Conservation (phyloP, 2,113 vertebrate species). For the Meriones unguiculatus region DNA sequence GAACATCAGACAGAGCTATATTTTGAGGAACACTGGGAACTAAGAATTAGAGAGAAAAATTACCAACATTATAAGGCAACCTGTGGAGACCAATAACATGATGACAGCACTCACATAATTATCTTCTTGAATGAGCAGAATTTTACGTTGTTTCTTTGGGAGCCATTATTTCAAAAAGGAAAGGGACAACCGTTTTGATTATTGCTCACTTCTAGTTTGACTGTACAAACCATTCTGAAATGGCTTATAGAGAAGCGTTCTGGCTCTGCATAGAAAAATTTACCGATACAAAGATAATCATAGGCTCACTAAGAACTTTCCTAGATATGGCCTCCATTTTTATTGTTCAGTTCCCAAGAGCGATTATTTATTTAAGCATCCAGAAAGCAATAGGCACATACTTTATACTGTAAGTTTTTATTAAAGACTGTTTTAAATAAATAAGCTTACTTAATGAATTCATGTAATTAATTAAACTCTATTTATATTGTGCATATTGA, state of each 20-base stretch:
- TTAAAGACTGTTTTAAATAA: conserved; percentile 39
- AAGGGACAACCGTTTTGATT: neutral
- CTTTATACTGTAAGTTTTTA: neutral
- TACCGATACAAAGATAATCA: neutral
- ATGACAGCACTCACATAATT: neutral
- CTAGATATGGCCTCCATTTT: neutral
- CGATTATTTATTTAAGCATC: neutral
- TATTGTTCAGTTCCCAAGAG: neutral
- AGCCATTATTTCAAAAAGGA: neutral
- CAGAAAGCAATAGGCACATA: neutral
- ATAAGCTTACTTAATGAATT: neutral
- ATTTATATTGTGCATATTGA: conserved; percentile 6
- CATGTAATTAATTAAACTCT: conserved; percentile 7
- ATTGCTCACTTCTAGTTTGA: neutral
- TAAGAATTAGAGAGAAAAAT: conserved; percentile 82
- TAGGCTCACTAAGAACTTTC: neutral
- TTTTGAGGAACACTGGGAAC: conserved; percentile 93
- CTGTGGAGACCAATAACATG: neutral
- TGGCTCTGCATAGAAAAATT: neutral
- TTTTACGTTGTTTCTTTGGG: neutral
- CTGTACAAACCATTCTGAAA: neutral
- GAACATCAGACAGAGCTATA: conserved; percentile 89
- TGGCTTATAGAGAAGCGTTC: neutral
- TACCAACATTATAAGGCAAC: neutral
- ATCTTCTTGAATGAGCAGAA: neutral